Base-by-base conservation (phyloP, 2,797 vertebrate genomes). In the Tolypeutes matacus region DNA sequence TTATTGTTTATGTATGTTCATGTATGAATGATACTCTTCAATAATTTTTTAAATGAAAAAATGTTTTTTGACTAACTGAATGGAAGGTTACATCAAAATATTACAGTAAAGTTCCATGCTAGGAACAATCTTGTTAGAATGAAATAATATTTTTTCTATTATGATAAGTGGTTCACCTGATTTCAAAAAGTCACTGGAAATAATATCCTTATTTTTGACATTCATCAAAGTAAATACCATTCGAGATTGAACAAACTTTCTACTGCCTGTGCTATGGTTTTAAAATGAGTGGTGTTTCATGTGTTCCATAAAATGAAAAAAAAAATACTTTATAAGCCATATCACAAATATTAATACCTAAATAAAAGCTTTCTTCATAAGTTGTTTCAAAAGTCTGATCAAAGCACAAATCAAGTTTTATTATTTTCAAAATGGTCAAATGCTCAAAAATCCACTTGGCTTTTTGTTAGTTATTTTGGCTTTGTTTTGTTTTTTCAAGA, bases 31-130 rank as follows among this genome's bases (percentile, higher is more conserved):
- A 46, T 46, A 46, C 9, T 46, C 42, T 96, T 51, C 78, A 92
- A 69, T 93, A 76, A 89, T 70, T 51, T 56, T 15, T n/a, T n/a
- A n/a, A n/a, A n/a, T n/a, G n/a, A 58, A 51, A 76, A 60, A 94
- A 51, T 95, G 94, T 27, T 95, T 86, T 46, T 93, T 78, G 83
- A 62, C 94, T 98, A 97, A 97, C 5, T 97, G 97, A 95, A 97
- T 85, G 53, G 53, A 92, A 92, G 95, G 42, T 87, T 97, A 96
- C 72, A 95, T 91, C 77, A 95, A 94, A 97, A 96, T 17, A 42
- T 89, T 62, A 96, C 87, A 77, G 36, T 69, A 78, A 90, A 96
- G 78, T 73, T 78, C 42, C 10, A 49, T 58, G 17, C 58, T 81
- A 94, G 62, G 96, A 96, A 95, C 88, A 96, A 88, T 53, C 56